These are phyloP conservation scores for Brachyhypopomus gauderio DNA, from an alignment of 2,113 vertebrate species.

Conservation along the genomic window DNA sequence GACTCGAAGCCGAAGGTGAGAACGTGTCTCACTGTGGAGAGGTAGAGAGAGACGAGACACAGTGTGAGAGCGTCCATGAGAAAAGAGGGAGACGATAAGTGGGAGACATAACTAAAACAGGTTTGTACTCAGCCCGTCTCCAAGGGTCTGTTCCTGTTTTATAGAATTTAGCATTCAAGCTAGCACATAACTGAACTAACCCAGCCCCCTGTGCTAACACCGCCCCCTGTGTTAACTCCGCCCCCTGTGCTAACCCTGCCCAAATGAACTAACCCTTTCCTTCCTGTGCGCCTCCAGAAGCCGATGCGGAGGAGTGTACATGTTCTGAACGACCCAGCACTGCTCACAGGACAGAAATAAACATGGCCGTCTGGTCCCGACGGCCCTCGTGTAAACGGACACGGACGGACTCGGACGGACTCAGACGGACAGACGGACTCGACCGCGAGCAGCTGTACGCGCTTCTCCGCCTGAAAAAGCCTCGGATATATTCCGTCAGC, in stretches of 20 bases:
- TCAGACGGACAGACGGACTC: slow-evolving; percentile 42
- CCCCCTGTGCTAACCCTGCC: background rate
- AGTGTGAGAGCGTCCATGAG: too few species aligned
- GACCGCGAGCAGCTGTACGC: slow-evolving; percentile 48
- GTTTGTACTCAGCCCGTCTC: too few species aligned
- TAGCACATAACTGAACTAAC: slow-evolving; percentile 11
- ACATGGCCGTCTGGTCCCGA: background rate
- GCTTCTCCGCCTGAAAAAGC: too few species aligned
- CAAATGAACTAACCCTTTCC: slow-evolving; percentile 2
- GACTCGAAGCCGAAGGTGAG: background rate
- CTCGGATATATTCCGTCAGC: too few species aligned
- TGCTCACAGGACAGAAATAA: slow-evolving; percentile 26
- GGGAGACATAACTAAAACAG: background rate
- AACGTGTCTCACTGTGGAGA: slow-evolving; percentile 12
- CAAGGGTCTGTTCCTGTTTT: background rate
- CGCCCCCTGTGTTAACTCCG: too few species aligned
- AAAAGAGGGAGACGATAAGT: background rate
- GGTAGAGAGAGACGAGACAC: background rate
- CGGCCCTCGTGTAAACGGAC: too few species aligned
- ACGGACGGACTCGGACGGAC: too few species aligned
- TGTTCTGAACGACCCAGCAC: background rate
- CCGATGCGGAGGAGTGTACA: background rate
- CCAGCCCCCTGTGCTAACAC: background rate
- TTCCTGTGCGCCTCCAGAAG: background rate
- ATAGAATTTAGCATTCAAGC: background rate